Conservation (phyloP, 2,113 vertebrate species). For the Salvelinus namaycush region DNA sequence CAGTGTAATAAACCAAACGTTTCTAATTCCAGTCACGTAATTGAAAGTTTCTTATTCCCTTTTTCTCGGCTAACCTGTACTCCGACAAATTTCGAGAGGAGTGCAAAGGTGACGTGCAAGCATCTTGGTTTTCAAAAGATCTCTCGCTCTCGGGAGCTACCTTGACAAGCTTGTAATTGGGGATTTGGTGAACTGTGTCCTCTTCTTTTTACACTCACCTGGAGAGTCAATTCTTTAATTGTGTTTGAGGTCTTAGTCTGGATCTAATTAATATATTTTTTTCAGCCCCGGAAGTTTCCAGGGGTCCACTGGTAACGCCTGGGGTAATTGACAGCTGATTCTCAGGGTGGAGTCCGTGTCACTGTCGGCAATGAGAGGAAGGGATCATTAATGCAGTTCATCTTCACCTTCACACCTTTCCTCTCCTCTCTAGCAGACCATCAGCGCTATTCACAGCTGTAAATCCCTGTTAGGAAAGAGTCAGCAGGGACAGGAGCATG, state of each 20-base stretch:
- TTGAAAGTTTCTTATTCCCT: conserved; percentile 26
- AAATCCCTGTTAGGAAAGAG: conserved; percentile 24
- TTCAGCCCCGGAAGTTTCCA: neutral
- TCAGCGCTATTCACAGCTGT: conserved; percentile 29
- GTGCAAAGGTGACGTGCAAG: conserved; percentile 37
- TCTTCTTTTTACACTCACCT: conserved; percentile 13
- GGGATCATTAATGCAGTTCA: conserved; percentile 53
- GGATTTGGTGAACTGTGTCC: conserved; percentile 49
- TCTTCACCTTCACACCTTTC: conserved; percentile 12
- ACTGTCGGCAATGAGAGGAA: conserved; percentile 37
- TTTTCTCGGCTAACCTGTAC: conserved; percentile 12
- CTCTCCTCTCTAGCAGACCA: conserved; percentile 14
- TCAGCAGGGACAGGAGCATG: neutral
- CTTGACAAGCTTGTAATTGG: conserved; percentile 58
- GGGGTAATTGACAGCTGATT: conserved; percentile 57
- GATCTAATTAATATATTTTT: neutral
- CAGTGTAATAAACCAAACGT: conserved; percentile 63
- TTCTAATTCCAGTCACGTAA: conserved; percentile 15
- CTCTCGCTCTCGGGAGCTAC: conserved; percentile 36
- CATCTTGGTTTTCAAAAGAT: conserved; percentile 34
- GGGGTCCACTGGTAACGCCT: conserved; percentile 22
- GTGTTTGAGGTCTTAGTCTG: conserved; percentile 45
- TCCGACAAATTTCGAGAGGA: neutral
- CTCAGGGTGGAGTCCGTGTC: neutral
- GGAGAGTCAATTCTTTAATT: conserved; percentile 58